A percentile compares a stretch with the other conserved stretches of the same genome.
These are phyloP conservation scores for Tapirus indicus DNA, from an alignment of 2,797 vertebrate species.

Conservation along the genomic window DNA sequence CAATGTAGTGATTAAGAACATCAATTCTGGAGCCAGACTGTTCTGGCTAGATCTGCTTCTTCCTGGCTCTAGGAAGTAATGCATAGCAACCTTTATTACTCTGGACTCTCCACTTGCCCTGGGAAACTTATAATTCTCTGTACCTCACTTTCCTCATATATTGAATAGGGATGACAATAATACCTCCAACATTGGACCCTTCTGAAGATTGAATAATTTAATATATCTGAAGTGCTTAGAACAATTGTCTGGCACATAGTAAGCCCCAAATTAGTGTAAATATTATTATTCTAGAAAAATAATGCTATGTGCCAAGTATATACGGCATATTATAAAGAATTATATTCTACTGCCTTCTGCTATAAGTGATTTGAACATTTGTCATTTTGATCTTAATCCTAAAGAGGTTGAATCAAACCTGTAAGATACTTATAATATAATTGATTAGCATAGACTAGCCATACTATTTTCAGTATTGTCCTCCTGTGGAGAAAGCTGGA, in stretches of 20 bases:
- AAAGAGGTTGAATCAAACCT: slow-evolving; percentile 80
- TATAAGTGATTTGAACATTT: slow-evolving; percentile 75
- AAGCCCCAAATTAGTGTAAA: slow-evolving; percentile 5
- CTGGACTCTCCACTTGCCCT: not conserved
- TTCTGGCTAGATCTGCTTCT: not conserved
- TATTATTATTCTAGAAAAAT: slow-evolving; percentile 61
- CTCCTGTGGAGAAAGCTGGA: slow-evolving; percentile 74
- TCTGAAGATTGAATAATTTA: slow-evolving; percentile 39
- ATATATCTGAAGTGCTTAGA: slow-evolving; percentile 19
- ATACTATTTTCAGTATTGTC: slow-evolving; percentile 69
- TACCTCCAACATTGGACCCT: not conserved
- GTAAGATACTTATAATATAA: slow-evolving; percentile 79
- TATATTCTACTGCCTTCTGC: not conserved
- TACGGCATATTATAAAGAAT: slow-evolving; percentile 56
- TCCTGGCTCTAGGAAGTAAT: not conserved
- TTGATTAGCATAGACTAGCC: slow-evolving; percentile 70
- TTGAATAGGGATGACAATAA: not conserved
- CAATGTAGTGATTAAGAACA: not conserved
- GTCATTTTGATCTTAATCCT: slow-evolving; percentile 72
- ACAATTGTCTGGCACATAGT: not conserved
- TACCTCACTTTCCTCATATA: not conserved
- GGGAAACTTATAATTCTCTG: slow-evolving; percentile 17
- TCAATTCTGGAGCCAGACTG: not conserved
- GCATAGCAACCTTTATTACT: not conserved
- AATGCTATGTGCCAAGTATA: not conserved